Evolutionary conservation across 1,140 invertebrate species (phyloP).

Genomic region (Drusus annulatus): DNA sequence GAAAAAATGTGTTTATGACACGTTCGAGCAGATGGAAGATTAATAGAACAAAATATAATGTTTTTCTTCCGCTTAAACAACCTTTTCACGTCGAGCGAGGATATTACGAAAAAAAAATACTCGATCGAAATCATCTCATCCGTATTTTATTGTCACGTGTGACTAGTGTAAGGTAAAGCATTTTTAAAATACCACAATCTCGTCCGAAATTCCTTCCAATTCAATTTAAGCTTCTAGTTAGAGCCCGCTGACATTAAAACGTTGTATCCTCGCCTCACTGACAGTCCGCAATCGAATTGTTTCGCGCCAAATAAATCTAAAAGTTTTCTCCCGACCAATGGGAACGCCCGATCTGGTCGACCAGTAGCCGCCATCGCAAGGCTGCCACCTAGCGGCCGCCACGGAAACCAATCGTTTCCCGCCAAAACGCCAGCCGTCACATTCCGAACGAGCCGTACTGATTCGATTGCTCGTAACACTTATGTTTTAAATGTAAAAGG

Average conservation of each 20-base stretch:
- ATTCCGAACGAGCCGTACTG: conserved; percentile 11
- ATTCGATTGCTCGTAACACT: not conserved
- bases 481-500: too few species aligned
- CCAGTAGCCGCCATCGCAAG: not conserved
- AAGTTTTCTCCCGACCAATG: conserved; percentile 22
- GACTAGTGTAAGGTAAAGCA: conserved; percentile 19
- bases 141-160: conserved; percentile 27
- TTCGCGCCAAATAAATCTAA: conserved; percentile 35
- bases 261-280: conserved; percentile 18
- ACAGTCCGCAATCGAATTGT: conserved; percentile 33
- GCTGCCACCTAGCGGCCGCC: conserved; percentile 30
- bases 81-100: too few species aligned
- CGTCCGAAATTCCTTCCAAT: conserved; percentile 21
- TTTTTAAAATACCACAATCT: conserved; percentile 17
- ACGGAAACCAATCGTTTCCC: conserved; percentile 31
- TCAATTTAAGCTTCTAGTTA: conserved; percentile 32
- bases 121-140: not conserved
- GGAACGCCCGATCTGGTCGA: not conserved
- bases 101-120: not conserved
- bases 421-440: conserved; percentile 4
- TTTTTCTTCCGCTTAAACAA: too few species aligned
- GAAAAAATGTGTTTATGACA: too few species aligned
- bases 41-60: too few species aligned
- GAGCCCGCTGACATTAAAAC: conserved; percentile 28
- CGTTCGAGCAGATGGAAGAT: too few species aligned